Conservation (phyloP, 1,140 invertebrate species). For the Calliphora vicina region DNA sequence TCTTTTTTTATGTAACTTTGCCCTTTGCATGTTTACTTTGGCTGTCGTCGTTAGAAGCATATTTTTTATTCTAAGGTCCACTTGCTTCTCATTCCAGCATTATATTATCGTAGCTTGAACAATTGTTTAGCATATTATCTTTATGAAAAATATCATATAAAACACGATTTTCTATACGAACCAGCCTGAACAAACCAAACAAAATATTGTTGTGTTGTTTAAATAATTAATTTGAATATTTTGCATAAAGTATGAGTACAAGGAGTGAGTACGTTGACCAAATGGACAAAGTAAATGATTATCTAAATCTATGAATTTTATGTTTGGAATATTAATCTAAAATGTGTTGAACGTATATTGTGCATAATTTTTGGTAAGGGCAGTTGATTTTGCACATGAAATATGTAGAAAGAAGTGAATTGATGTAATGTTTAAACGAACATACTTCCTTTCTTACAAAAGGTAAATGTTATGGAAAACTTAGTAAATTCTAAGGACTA, state of each 20-base stretch:
- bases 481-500: too few species aligned
- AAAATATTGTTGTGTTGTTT: not conserved
- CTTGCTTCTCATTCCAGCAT: not conserved
- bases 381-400: too few species aligned
- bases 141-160: conserved; percentile 16
- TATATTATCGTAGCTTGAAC: not conserved
- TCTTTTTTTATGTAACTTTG: conserved; percentile 15
- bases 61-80: conserved; percentile 19
- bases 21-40: conserved; percentile 25
- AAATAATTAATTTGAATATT: conserved; percentile 3
- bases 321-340: conserved; percentile 1
- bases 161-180: conserved; percentile 18
- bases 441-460: not conserved
- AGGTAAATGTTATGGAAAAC: not conserved
- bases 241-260: not conserved
- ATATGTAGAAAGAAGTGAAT: not conserved
- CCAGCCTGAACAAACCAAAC: not conserved
- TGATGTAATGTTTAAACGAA: not conserved
- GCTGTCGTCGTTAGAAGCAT: conserved; percentile 17
- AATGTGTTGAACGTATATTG: not conserved
- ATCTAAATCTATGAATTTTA: not conserved
- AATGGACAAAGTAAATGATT: not conserved
- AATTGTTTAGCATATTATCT: conserved; percentile 25
- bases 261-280: not conserved
- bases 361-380: not conserved